phyloP scores from a whole-genome alignment of 2,113 vertebrate species.

The Abramis brama region DNA sequence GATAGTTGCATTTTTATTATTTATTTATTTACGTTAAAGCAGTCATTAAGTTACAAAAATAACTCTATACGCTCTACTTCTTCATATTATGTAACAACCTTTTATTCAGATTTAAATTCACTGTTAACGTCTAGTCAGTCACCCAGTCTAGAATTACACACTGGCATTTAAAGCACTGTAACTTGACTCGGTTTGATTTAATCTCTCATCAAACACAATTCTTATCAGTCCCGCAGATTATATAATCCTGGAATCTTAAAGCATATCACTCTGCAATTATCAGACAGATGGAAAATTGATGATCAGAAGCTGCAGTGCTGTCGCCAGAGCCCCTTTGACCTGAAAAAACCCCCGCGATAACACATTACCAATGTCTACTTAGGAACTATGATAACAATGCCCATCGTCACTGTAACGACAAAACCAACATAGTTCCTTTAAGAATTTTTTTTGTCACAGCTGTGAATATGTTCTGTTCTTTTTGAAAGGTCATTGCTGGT shows the following conservation, averaged over 20 bases:
- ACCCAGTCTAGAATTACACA: not conserved
- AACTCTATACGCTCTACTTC: not conserved
- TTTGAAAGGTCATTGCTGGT: constrained; percentile 3
- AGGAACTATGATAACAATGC: constrained; percentile 1
- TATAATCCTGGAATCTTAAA: not conserved
- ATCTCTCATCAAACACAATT: not conserved
- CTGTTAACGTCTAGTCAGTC: not conserved
- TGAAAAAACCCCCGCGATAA: not conserved
- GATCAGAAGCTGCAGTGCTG: constrained; percentile 5
- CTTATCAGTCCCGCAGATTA: not conserved
- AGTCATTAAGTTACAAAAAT: not conserved
- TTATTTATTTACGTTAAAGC: not conserved
- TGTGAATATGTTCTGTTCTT: not conserved
- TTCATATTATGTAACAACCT: not conserved
- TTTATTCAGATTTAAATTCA: constrained; percentile 1
- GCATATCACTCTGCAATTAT: constrained; percentile 15
- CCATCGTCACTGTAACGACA: not conserved
- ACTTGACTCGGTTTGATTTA: not conserved
- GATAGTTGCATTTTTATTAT: too few species aligned
- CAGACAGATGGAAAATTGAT: constrained; percentile 22
- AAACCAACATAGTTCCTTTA: not conserved
- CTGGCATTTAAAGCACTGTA: not conserved
- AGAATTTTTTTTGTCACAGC: not conserved
- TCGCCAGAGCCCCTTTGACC: constrained; percentile 12
- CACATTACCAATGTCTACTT: not conserved